Percentiles rank a stretch among this genome's conserved stretches.
Conservation (phyloP, 2,113 vertebrate genomes). For the Pomatostomus ruficeps region DNA sequence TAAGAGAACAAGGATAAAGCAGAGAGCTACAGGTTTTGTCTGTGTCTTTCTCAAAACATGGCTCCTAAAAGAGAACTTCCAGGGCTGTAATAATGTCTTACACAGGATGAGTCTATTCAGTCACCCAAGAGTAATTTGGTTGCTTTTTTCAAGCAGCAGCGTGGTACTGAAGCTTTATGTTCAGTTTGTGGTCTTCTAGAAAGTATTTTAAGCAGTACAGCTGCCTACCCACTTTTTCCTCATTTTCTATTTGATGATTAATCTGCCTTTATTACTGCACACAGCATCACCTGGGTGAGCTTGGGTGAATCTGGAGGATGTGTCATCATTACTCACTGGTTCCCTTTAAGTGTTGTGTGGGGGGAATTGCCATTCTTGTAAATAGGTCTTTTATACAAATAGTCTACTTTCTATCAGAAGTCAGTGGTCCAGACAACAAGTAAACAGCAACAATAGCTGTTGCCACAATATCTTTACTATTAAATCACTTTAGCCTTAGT, state of each 20-base stretch:
- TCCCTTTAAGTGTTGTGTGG: neutral
- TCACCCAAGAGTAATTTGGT: neutral
- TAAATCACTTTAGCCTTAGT: constrained; percentile 28
- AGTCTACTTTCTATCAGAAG: constrained; percentile 47
- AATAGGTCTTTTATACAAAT: constrained; percentile 28
- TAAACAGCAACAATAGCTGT: constrained; percentile 45
- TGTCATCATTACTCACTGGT: neutral
- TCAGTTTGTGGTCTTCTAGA: neutral
- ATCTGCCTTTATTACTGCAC: neutral
- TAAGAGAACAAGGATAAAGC: neutral
- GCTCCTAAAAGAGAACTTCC: neutral
- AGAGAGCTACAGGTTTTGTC: neutral
- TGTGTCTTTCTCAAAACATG: neutral
- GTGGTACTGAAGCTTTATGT: neutral
- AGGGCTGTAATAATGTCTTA: neutral
- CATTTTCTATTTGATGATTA: neutral
- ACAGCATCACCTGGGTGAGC: neutral
- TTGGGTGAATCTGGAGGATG: neutral
- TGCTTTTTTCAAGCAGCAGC: neutral
- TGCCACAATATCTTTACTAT: constrained; percentile 41
- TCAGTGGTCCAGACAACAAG: constrained; percentile 33
- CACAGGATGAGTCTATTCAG: neutral
- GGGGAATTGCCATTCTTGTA: neutral
- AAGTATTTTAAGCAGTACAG: neutral
- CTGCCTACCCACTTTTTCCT: neutral